These are phyloP conservation scores for Electrona antarctica DNA, from an alignment of 2,113 vertebrate species.

Conservation along the genomic window DNA sequence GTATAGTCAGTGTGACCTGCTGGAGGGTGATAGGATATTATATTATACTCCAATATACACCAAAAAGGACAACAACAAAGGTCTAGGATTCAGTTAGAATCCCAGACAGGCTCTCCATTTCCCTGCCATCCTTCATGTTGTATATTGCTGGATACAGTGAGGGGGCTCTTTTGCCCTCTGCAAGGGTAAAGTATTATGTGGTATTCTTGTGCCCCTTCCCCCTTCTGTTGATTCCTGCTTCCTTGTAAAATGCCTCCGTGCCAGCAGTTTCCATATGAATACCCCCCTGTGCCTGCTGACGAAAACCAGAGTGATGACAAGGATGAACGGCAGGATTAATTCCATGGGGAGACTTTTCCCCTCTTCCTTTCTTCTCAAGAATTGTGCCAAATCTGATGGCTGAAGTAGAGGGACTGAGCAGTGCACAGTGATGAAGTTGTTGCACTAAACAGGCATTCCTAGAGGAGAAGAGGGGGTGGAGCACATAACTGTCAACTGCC, in stretches of 20 bases:
- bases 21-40: too few relatives aligned
- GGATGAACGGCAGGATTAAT: neutral
- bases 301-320: conserved; percentile 12
- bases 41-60: conserved; percentile 24
- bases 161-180: conserved; percentile 13
- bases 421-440: conserved; percentile 25
- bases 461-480: conserved; percentile 1
- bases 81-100: conserved; percentile 44
- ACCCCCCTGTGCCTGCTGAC: neutral
- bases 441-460: conserved; percentile 12
- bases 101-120: conserved; percentile 53
- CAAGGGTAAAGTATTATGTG: conserved; percentile 21
- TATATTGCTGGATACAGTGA: conserved; percentile 31
- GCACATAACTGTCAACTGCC: conserved; percentile 6
- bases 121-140: conserved; percentile 40
- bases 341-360: neutral
- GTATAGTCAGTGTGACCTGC: conserved; percentile 18
- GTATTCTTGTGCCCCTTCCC: conserved; percentile 13
- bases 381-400: neutral
- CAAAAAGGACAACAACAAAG: conserved; percentile 59
- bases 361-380: neutral
- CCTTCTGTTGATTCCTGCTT: conserved; percentile 37
- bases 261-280: conserved; percentile 7
- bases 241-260: conserved; percentile 26
- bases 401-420: neutral